phyloP scores from a whole-genome alignment of 2,113 vertebrate genomes.

The Trematomus loennbergii region DNA sequence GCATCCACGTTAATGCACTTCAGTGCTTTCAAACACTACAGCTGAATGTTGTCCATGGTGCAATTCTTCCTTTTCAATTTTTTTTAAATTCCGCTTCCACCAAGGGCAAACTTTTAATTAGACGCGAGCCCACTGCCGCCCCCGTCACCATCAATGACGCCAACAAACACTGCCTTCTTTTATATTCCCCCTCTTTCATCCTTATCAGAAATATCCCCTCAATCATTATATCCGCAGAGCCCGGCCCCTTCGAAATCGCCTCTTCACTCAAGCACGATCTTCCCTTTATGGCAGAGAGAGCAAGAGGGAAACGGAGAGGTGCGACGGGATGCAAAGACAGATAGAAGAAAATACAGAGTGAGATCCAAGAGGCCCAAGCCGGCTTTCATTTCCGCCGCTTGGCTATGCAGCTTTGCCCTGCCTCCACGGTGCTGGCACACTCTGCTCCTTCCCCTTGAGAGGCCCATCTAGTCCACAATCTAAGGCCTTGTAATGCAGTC shows the following conservation, averaged over 20 bases:
- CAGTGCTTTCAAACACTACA: neutral
- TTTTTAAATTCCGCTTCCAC: slow-evolving; percentile 22
- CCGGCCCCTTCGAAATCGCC: slow-evolving; percentile 49
- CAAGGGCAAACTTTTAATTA: slow-evolving; percentile 64
- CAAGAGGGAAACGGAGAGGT: slow-evolving; percentile 8
- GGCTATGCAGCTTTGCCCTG: slow-evolving; percentile 66
- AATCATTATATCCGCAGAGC: slow-evolving; percentile 58
- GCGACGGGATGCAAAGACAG: slow-evolving; percentile 21
- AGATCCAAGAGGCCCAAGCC: slow-evolving; percentile 55
- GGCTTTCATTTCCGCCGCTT: slow-evolving; percentile 80
- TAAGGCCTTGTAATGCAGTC: slow-evolving; percentile 80
- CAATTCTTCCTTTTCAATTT: neutral
- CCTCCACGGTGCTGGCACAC: slow-evolving; percentile 70
- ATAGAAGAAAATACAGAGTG: slow-evolving; percentile 20
- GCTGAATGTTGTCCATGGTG: slow-evolving; percentile 2
- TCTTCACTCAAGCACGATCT: slow-evolving; percentile 73
- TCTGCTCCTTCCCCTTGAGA: slow-evolving; percentile 65
- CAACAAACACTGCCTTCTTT: slow-evolving; percentile 53
- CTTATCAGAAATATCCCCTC: slow-evolving; percentile 68
- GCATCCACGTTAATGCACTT: neutral
- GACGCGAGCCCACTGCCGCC: neutral
- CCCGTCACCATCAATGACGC: neutral
- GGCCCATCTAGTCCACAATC: slow-evolving; percentile 77
- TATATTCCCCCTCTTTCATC: slow-evolving; percentile 31
- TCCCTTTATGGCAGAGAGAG: slow-evolving; percentile 56